Evolutionary conservation across 1,140 invertebrate species (phyloP), one percentile per base, ranked within the genome.

Genomic region (Drosophila persimilis): DNA sequence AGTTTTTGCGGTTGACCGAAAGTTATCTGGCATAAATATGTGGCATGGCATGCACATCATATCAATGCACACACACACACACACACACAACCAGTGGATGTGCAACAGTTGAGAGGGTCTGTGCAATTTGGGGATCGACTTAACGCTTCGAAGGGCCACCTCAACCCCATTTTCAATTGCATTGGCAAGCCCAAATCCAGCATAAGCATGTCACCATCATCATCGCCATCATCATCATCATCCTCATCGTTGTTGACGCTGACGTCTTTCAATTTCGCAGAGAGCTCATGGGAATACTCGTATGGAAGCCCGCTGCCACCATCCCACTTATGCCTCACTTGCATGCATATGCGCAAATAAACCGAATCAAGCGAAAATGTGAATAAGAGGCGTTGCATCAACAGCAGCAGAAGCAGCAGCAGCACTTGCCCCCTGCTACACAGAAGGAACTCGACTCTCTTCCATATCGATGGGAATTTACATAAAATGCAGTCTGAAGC

Each of bases 321-420:
- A 24, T 60, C 17, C 2, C 41, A 31, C 24, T 26, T 17, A 41
- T 39, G 46, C 54, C 35, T 39, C 29, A 26, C 20, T 43, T 46
- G 31, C 57, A 57, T 85, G 48, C 81, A 86, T 88, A 86, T 81
- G 69, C 43, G 79, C 78, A 88, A 83, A 86, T 86, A 86, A 88
- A 88, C 78, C 78, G 83, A 88, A 88, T 86, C 83, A 86, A 88
- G 78, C 83, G 83, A 78, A 86, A 86, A 86, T 86, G 83, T 81
- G 88, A 86, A 86, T 86, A 86, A 86, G 73, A 81, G 77, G 77
- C 81, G 81, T 73, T 56, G 62, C 61, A 72, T 53, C 58, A 65
- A 56, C 44, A 64, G 41, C 44, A 50, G 46, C 44, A 64, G 41
- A 39, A 50, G 46, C 45, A 53, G 24, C 3, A 26, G 9, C 43